Evolutionary conservation across 1,140 invertebrate genomes (phyloP).

Genomic region (Conopomorpha cramerella): DNA sequence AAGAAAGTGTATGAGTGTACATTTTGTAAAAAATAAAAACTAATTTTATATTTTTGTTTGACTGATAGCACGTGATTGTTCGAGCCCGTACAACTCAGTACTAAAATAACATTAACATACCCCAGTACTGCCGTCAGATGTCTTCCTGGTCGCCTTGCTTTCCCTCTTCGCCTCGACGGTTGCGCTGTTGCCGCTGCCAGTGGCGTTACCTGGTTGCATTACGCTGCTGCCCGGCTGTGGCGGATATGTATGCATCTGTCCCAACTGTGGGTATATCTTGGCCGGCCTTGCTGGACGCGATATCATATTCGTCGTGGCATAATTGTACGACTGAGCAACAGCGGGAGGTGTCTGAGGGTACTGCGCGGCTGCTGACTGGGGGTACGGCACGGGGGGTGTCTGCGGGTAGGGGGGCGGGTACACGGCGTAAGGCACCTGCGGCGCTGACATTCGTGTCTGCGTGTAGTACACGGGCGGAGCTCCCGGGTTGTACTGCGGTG

Average conservation of each 20-base stretch:
- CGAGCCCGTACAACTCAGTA: too few species aligned
- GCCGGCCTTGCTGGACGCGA: slow-evolving; percentile 25
- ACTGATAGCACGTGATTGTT: too few species aligned
- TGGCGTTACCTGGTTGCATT: slow-evolving; percentile 10
- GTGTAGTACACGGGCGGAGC: slow-evolving; percentile 24
- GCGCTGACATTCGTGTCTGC: too few species aligned
- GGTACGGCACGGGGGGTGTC: slow-evolving; percentile 25
- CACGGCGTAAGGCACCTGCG: slow-evolving; percentile 18
- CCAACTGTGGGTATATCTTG: slow-evolving; percentile 27
- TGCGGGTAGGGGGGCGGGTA: slow-evolving; percentile 10
- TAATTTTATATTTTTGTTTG: too few species aligned
- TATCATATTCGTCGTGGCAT: slow-evolving; percentile 44
- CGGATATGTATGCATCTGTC: slow-evolving; percentile 27
- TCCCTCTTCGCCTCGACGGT: slow-evolving; percentile 16
- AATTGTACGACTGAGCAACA: slow-evolving; percentile 24
- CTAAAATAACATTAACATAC: too few species aligned
- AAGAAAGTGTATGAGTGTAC: too few species aligned
- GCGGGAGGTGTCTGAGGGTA: slow-evolving; percentile 20
- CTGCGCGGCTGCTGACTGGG: slow-evolving; percentile 25
- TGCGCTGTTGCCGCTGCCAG: slow-evolving; percentile 17
- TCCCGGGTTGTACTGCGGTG: slow-evolving; percentile 10
- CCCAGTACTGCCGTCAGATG: slow-evolving; percentile 30
- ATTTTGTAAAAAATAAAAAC: too few species aligned
- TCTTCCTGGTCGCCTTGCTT: slow-evolving; percentile 22
- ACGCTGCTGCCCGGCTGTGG: slow-evolving; percentile 6